Evolutionary conservation across 64 coral and sea anemone genomes (phyloP).

Genomic region (Montipora sp.): DNA sequence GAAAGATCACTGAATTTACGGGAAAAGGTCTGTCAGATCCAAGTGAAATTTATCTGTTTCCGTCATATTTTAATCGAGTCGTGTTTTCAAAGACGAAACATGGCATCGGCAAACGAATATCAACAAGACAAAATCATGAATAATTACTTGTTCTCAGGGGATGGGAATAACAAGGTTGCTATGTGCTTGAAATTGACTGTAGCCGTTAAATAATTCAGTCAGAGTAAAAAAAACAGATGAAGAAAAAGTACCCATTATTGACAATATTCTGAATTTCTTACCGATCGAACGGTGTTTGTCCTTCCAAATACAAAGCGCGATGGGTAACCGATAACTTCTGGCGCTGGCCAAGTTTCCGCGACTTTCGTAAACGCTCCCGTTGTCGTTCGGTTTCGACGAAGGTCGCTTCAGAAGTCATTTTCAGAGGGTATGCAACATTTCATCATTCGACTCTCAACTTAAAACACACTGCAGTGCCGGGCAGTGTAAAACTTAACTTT

Average conservation of each 20-base stretch:
- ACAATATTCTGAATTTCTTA: neutral
- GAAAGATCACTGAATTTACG: too few species aligned
- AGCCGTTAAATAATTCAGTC: neutral
- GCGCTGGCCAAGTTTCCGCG: slow-evolving; percentile 78
- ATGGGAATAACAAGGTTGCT: too few species aligned
- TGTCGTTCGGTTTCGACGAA: neutral
- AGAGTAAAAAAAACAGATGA: neutral
- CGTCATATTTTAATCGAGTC: too few species aligned
- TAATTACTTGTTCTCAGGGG: too few species aligned
- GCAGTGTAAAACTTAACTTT: neutral
- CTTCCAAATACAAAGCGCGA: slow-evolving; percentile 72
- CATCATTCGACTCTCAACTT: neutral
- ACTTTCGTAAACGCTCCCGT: slow-evolving; percentile 66
- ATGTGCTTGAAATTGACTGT: neutral
- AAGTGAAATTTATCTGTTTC: too few species aligned
- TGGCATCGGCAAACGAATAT: too few species aligned
- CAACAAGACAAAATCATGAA: too few species aligned
- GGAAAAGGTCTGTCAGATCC: too few species aligned
- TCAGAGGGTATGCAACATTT: too few species aligned
- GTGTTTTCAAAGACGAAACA: too few species aligned
- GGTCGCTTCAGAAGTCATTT: slow-evolving; percentile 20
- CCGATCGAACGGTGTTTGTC: slow-evolving; percentile 75
- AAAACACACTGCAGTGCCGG: too few species aligned
- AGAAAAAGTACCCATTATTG: neutral
- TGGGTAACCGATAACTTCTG: slow-evolving; percentile 70